phyloP scores from a whole-genome alignment of 2,797 vertebrate genomes.

The Sylvia borin region DNA sequence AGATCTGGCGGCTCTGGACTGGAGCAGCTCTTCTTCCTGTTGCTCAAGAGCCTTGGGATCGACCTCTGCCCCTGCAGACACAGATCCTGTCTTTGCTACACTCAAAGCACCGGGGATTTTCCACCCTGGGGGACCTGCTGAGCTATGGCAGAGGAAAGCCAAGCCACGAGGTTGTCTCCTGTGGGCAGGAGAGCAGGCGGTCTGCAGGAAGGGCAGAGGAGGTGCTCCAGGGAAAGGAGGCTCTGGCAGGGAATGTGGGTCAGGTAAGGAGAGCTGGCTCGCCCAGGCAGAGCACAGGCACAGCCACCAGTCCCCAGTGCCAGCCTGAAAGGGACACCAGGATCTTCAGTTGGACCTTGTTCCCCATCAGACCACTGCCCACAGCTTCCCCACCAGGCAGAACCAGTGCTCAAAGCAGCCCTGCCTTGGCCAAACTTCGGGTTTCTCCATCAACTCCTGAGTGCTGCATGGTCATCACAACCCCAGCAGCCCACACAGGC shows the following conservation, averaged over 20 bases:
- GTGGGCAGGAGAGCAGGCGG: not conserved
- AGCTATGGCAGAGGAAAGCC: not conserved
- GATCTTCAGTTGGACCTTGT: not conserved
- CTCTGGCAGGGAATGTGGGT: not conserved
- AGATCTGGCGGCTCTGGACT: not conserved
- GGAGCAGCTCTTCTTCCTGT: constrained; percentile 8
- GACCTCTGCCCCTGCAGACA: constrained; percentile 39
- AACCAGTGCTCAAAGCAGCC: rapidly evolving
- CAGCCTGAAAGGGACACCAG: not conserved
- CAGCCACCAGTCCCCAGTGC: not conserved
- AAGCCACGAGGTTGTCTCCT: not conserved
- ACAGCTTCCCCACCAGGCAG: not conserved
- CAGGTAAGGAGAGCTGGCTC: not conserved
- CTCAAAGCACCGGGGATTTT: not conserved
- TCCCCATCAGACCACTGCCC: not conserved
- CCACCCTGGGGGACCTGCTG: not conserved
- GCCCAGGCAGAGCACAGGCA: not conserved
- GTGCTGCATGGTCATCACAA: not conserved
- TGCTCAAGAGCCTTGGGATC: constrained; percentile 42
- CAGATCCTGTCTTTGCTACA: not conserved
- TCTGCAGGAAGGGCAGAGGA: not conserved
- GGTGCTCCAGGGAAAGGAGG: not conserved
- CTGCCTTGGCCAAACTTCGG: not conserved
- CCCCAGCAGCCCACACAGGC: not conserved
- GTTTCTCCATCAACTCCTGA: not conserved